A percentile compares a stretch with the other conserved stretches of the same genome.
These are phyloP conservation scores for Epistrophe grossulariae DNA, from an alignment of 2,888 invertebrate species.

Conservation along the genomic window DNA sequence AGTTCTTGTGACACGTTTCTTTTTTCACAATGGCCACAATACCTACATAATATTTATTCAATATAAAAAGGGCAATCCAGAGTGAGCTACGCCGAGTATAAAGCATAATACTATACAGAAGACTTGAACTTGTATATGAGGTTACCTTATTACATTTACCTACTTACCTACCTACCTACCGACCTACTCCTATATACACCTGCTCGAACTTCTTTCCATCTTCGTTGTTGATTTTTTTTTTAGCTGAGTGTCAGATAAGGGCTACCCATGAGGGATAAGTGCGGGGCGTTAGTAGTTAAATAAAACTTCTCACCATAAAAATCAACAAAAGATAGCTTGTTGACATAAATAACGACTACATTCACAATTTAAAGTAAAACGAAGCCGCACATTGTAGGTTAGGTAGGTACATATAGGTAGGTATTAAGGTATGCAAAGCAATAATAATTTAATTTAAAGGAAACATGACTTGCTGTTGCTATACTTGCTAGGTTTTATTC, in stretches of 20 bases:
- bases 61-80: not conserved
- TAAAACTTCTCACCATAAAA: slow-evolving; percentile 33
- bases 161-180: not conserved
- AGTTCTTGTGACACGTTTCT: slow-evolving; percentile 6
- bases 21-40: not conserved
- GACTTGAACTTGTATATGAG: slow-evolving; percentile 33
- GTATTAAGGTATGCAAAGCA: slow-evolving; percentile 38
- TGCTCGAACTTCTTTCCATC: not conserved
- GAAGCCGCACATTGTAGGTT: slow-evolving; percentile 12
- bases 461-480: slow-evolving; percentile 33
- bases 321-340: slow-evolving; percentile 57
- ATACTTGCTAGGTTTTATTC: slow-evolving; percentile 10
- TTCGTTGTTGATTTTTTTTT: slow-evolving; percentile 15
- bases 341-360: slow-evolving; percentile 68
- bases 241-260: slow-evolving; percentile 6
- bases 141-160: slow-evolving; percentile 12
- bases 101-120: not conserved
- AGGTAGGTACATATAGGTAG: not conserved
- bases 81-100: not conserved
- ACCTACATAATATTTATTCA: slow-evolving; percentile 17
- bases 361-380: slow-evolving; percentile 54
- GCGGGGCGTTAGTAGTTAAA: slow-evolving; percentile 43
- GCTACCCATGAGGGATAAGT: slow-evolving; percentile 22
- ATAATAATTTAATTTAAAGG: slow-evolving; percentile 70
- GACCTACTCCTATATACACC: not conserved